Percentiles rank a stretch among this genome's conserved stretches.
Conservation (phyloP, 2,797 vertebrate species). For the Halcyon leucocephala region DNA sequence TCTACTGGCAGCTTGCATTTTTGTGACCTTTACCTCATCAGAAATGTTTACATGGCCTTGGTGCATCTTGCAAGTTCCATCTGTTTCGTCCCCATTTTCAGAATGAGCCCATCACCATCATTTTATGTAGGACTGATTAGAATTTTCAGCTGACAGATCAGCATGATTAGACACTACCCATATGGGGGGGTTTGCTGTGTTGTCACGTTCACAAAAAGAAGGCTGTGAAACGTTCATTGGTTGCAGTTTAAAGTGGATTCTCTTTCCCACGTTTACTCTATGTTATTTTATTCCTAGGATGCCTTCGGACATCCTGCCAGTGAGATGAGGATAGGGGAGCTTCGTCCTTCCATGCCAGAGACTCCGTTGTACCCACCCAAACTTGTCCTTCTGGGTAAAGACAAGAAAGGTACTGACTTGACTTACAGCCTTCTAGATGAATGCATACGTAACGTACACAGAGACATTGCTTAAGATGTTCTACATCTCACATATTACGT, state of each 20-base stretch:
- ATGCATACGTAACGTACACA: background rate
- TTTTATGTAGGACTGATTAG: background rate
- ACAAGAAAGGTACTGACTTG: conserved; percentile 94
- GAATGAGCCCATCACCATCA: background rate
- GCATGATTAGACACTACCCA: background rate
- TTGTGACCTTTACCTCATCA: background rate
- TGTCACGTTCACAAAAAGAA: background rate
- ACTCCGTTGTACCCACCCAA: conserved; percentile 97
- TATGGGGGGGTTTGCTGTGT: background rate
- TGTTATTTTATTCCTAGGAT: conserved; percentile 82
- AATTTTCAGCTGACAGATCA: background rate
- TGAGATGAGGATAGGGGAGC: conserved; percentile 97
- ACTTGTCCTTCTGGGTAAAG: conserved; percentile 96
- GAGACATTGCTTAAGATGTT: background rate
- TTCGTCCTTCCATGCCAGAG: conserved; percentile 97
- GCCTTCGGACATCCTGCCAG: conserved; percentile 95
- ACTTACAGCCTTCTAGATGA: background rate
- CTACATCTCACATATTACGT: accelerated
- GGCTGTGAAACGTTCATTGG: background rate
- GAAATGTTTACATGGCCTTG: background rate
- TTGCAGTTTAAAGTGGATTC: background rate
- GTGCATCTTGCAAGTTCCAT: background rate
- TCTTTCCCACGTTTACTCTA: conserved; percentile 46
- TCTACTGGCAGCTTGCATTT: background rate
- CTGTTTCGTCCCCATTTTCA: background rate